Conservation (phyloP, 2,888 invertebrate genomes). For the Coremacera marginata region DNA sequence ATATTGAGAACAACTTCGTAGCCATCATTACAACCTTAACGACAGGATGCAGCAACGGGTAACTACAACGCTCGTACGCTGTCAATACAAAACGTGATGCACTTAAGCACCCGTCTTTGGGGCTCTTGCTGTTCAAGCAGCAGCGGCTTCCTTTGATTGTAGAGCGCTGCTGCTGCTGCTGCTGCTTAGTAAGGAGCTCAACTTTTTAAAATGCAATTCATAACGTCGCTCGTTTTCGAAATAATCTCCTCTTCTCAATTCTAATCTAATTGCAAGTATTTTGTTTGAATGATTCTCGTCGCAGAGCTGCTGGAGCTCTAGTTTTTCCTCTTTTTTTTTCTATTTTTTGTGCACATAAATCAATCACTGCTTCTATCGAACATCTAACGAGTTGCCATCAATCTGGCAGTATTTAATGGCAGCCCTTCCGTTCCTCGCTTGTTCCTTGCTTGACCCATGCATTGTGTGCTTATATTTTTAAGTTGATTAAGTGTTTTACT, state of each 20-base stretch:
- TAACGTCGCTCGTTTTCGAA: constrained; percentile 8
- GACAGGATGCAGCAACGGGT: not conserved
- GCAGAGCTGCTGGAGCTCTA: not conserved
- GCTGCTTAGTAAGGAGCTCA: not conserved
- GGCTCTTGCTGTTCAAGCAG: not conserved
- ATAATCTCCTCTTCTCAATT: constrained; percentile 14
- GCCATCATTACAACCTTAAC: constrained; percentile 20
- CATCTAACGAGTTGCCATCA: constrained; percentile 23
- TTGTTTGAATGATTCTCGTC: constrained; percentile 3
- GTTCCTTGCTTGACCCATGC: constrained; percentile 1
- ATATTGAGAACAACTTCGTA: not conserved
- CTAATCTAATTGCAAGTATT: constrained; percentile 33
- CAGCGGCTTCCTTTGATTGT: not conserved
- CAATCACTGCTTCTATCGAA: constrained; percentile 21
- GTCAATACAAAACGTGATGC: constrained; percentile 34
- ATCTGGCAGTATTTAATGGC: constrained; percentile 10
- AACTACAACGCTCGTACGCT: not conserved
- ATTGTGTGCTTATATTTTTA: not conserved
- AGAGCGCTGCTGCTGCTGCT: not conserved
- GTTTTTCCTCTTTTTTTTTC: not conserved
- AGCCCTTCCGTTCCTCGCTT: not conserved
- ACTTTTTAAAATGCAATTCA: constrained; percentile 33
- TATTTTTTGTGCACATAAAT: constrained; percentile 12
- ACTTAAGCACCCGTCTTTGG: constrained; percentile 10
- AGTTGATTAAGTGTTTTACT: constrained; percentile 23